Base-by-base conservation (phyloP, 2,113 vertebrate species). In the Noctilio leporinus region DNA sequence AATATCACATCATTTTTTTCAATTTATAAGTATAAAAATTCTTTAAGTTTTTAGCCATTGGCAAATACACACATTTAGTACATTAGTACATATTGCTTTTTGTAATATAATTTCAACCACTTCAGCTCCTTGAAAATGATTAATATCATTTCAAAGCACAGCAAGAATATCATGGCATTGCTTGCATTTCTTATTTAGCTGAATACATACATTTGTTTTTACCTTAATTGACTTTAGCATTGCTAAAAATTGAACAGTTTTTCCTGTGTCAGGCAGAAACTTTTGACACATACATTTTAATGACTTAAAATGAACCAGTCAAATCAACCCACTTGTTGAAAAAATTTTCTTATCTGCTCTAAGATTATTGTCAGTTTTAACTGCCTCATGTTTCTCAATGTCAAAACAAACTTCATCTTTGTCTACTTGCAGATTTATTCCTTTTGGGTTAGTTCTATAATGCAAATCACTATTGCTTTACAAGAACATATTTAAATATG, bases 231-330 rank as follows among this genome's bases (percentile, higher is more conserved):
- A 89, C 33, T 80, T 81, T 10, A 73, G 4, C 35, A 53, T 28
- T 86, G 69, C 20, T 76, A 81, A 28, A 93, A 75, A 43, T 95
- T 75, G 78, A 83, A 75, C 7, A 78, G 17, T 12, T 94, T 92
- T 89, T 51, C 16, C 75, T 77, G 40, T 77, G 35, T 75, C 28
- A 92, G 45, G 17, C 26, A 95, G 64, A 77, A 70, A 20, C 33
- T 70, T 86, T 92, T 80, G 62, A 84, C 30, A 77, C 30, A 19
- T 80, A 95, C 26, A 35, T 93, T 86, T 91, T 62, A 85, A 90
- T 78, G 38, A 51, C 26, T 94, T 92, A 40, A 82, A 95, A 81
- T 47, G 20, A 94, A 85, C 38, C 0, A 4, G 72, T 91, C 45
- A 91, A 57, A 53, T 70, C 45, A 91, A 24, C 43, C 40, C 86